phyloP scores from a whole-genome alignment of 2,113 vertebrate genomes.

The Struthidea cinerea region DNA sequence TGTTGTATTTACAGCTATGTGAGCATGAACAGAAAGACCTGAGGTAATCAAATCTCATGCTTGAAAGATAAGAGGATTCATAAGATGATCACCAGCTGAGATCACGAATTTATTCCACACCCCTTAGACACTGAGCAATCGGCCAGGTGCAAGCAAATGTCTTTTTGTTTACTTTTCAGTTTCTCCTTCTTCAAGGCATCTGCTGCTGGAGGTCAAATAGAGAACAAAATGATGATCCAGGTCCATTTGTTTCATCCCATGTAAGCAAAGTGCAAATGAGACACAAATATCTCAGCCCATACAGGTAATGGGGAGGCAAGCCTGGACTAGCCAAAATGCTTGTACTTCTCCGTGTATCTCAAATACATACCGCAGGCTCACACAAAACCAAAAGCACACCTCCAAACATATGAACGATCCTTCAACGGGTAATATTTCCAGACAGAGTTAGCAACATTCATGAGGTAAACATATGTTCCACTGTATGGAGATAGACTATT shows the following conservation, averaged over 20 bases:
- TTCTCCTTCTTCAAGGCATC: background rate
- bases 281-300: background rate
- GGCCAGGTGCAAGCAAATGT: background rate
- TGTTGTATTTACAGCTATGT: background rate
- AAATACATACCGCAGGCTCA: background rate
- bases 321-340: background rate
- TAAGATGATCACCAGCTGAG: background rate
- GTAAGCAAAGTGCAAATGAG: background rate
- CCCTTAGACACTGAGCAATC: background rate
- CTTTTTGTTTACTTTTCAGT: background rate
- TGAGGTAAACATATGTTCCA: background rate
- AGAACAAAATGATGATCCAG: background rate
- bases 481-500: background rate
- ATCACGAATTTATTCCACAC: background rate
- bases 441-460: background rate
- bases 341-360: background rate
- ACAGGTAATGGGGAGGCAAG: background rate
- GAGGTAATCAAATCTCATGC: conserved; percentile 23
- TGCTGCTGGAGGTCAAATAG: background rate
- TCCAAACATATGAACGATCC: background rate
- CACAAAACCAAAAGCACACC: background rate
- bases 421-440: background rate
- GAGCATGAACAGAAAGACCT: background rate
- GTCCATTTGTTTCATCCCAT: background rate
- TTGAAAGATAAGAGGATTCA: background rate